Base-by-base conservation (phyloP, 30 jellyfish, hydroid and myxozoan genomes). In the Catostylus mosaicus region DNA sequence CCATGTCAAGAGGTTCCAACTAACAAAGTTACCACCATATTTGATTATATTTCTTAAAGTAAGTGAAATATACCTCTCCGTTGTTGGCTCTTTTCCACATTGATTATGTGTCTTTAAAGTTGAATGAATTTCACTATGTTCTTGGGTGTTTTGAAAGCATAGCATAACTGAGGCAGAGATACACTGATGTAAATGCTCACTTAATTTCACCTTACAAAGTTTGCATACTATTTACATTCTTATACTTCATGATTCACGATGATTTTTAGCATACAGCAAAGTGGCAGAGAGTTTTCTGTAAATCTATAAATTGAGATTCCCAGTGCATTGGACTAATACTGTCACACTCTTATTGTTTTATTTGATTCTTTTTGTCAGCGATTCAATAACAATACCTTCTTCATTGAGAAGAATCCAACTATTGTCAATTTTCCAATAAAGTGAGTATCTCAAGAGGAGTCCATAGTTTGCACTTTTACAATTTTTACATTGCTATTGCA, bases 321-420 rank as follows among this genome's bases (percentile, higher is more conserved):
- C 54, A 6, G 14, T 43, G 54, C 16, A 43, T 6, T 43, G 54
- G 54, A 6, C 16, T 43, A 6, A 43, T 43, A 16, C 54, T 43
- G 54, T 43, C 8, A 43, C 8, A 6, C 14, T 9, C 8, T 6
- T 6, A 43, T 43, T 9, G 8, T 6, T 43, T 9, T 16, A 43
- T 6, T 43, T 6, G 32, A 5, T 30, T 14, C 24, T 30, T 56
- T 27, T 50, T 70, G 80, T 50, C 83, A 92, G 98, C 73, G 99
- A 4, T 95, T 95, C 89, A 89, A 88, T 7, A 86, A 95, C 82
- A 95, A 95, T 67, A 89, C 97, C 3, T 95, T 95, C 86, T 95
- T 95, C 81, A 95, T 86, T 51, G 99, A 95, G 86, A 95, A 89
- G 77, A 95, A 95, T 73, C 97, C 99, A 62, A 95, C 99, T 40